These are phyloP conservation scores for Cosmorhoe ocellata DNA, from an alignment of 2,888 invertebrate genomes.

Conservation along the genomic window DNA sequence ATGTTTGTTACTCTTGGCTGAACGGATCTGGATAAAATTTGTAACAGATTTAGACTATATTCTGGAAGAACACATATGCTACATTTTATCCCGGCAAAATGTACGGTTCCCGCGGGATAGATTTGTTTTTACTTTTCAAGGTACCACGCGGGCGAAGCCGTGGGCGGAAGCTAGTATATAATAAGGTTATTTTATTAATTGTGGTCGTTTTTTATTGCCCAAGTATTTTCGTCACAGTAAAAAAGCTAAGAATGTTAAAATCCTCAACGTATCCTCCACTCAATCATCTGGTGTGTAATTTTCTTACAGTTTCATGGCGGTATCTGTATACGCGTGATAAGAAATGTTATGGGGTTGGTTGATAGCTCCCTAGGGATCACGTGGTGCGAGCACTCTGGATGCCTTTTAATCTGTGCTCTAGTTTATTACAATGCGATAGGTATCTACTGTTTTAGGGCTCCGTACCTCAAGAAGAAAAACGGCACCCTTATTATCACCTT, in stretches of 20 bases:
- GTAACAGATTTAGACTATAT: too few relatives aligned
- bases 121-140: too few relatives aligned
- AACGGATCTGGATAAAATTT: too few relatives aligned
- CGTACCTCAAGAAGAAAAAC: too few relatives aligned
- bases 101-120: too few relatives aligned
- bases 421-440: slow-evolving; percentile 44
- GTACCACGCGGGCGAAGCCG: too few relatives aligned
- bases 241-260: slow-evolving; percentile 15
- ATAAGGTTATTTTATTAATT: background rate
- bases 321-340: slow-evolving; percentile 65
- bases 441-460: slow-evolving; percentile 1
- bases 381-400: slow-evolving; percentile 51
- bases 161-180: too few relatives aligned
- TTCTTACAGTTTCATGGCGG: slow-evolving; percentile 33
- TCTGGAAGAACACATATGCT: too few relatives aligned
- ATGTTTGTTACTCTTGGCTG: too few relatives aligned
- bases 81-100: too few relatives aligned
- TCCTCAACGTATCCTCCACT: background rate
- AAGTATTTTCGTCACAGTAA: background rate
- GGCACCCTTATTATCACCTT: too few relatives aligned
- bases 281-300: slow-evolving; percentile 18
- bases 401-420: slow-evolving; percentile 60
- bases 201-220: too few relatives aligned
- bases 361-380: slow-evolving; percentile 59
- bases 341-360: slow-evolving; percentile 64